Evolutionary conservation across 2,888 invertebrate species (phyloP).

Genomic region (Rotaria macrura): DNA sequence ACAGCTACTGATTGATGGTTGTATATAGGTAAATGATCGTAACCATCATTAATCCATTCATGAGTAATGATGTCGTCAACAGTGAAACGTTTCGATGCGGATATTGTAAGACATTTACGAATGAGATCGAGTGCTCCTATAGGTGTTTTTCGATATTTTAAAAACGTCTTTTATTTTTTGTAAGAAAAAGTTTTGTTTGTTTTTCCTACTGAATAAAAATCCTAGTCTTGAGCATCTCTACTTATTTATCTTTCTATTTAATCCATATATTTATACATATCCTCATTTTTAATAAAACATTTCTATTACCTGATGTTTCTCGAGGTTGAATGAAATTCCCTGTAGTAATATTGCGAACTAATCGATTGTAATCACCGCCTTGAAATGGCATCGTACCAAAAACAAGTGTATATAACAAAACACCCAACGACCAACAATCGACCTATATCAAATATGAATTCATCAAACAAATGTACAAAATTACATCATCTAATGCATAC

Average conservation of each 20-base stretch:
- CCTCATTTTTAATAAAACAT: neutral
- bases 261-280: too few relatives aligned
- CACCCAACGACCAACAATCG: constrained; percentile 75
- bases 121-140: constrained; percentile 72
- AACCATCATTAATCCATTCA: constrained; percentile 76
- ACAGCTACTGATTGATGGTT: neutral
- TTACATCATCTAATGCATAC: neutral
- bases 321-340: constrained; percentile 95
- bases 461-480: too few relatives aligned
- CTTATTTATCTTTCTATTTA: neutral
- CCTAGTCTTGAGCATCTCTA: neutral
- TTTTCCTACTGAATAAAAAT: neutral
- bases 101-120: constrained; percentile 81
- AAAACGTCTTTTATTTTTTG: neutral
- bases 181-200: neutral
- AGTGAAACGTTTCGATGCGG: constrained; percentile 74
- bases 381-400: constrained; percentile 99
- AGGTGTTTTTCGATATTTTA: neutral
- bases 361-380: constrained; percentile 88
- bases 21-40: constrained; percentile 32
- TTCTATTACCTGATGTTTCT: constrained; percentile 63
- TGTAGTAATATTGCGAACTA: constrained; percentile 88
- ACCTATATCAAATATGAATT: constrained; percentile 39
- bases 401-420: constrained; percentile 87
- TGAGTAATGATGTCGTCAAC: constrained; percentile 86